phyloP scores from a whole-genome alignment of 2,797 vertebrate genomes.

The Sebastes kiyomatsui region DNA sequence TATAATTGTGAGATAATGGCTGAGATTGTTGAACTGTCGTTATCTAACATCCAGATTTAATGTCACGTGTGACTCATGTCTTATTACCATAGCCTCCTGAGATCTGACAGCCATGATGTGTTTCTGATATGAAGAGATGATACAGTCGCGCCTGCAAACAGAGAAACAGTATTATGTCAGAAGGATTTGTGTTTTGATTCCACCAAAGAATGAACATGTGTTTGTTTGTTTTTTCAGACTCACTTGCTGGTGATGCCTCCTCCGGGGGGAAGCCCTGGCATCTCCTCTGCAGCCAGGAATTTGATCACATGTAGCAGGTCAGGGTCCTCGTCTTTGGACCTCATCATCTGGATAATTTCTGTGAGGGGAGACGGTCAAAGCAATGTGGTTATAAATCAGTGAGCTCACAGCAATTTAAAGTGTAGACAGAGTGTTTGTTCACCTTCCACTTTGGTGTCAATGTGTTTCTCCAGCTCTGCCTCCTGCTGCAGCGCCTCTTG shows the following conservation, averaged over 20 bases:
- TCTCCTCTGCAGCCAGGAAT: conserved; percentile 79
- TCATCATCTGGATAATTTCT: conserved; percentile 80
- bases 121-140: conserved; percentile 84
- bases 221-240: conserved; percentile 32
- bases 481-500: conserved; percentile 82
- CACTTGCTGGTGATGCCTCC: conserved; percentile 87
- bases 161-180: not conserved
- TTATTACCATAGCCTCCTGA: conserved; percentile 76
- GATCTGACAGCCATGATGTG: conserved; percentile 56
- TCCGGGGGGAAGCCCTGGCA: conserved; percentile 85
- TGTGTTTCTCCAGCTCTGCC: conserved; percentile 73
- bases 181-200: not conserved
- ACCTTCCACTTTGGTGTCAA: conserved; percentile 86
- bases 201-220: not conserved
- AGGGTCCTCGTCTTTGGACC: conserved; percentile 74
- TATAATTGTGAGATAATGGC: not conserved
- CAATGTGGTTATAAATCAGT: not conserved
- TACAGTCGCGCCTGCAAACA: conserved; percentile 79
- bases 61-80: not conserved
- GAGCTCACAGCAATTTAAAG: no score
- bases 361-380: conserved; percentile 15
- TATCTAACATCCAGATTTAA: not conserved
- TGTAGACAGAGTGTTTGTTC: not conserved
- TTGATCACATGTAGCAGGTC: conserved; percentile 84
- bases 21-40: not conserved